Evolutionary conservation across 2,888 invertebrate species (phyloP), one percentile per base, ranked within the genome.

Genomic region (Macaria liturata): DNA sequence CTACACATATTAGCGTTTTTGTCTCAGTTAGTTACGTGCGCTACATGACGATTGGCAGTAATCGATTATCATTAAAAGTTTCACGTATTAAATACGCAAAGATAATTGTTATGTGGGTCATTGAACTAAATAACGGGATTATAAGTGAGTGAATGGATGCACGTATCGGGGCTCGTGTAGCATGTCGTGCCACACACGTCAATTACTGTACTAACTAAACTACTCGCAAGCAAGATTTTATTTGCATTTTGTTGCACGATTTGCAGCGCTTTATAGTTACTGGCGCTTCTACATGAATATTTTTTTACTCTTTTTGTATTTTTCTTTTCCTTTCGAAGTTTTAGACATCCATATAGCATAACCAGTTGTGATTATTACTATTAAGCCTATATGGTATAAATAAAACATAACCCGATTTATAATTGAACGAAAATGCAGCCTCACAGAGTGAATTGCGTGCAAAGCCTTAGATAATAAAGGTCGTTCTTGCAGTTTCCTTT

Each of bases 71-170:
- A 80, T 74, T 76, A 76, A 80, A 79, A 78, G 76, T 81, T 82
- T 78, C 80, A 80, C 79, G 81, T 80, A 69, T 68, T 68, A 37
- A 7, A 7, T 76, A 69, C 61, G 72, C 69, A 69, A 73, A 75
- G 71, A 76, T 76, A 69, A 70, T 76, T 72, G 72, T 72, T 78
- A 83, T 84, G 78, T 84, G 70, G 86, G 83, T 83, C 85, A 79
- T 82, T 84, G 87, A 86, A 86, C 87, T 86, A 85, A 37, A 51
- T 51, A 51, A 84, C 83, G 82, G 84, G 79, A 78, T 74, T 76
- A 62, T 49, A 56, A 79, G 72, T 76, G 74, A 78, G 72, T 72
- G 75, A 73, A 71, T 78, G 75, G 72, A 72, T 78, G 78, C 75
- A 78, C 74, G 78, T 67, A 67, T 70, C 72, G 68, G 65, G 72